Percentiles rank a stretch among this genome's conserved stretches.
phyloP scores from a whole-genome alignment of 2,113 vertebrate genomes.

The Barbus barbus region DNA sequence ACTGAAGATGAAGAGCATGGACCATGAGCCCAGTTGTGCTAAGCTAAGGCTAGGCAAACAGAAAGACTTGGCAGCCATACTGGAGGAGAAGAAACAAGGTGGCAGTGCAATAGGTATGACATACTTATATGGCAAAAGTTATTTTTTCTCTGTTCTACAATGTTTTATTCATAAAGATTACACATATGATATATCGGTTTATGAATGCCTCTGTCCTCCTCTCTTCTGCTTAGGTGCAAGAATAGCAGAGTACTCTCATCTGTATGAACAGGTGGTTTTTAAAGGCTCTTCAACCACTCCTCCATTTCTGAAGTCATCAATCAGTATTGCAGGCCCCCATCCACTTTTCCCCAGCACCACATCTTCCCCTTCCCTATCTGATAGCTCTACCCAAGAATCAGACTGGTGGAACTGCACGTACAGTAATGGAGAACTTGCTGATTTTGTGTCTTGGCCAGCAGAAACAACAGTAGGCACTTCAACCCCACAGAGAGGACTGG shows the following conservation, averaged over 20 bases:
- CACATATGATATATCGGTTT: background rate
- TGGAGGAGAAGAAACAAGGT: conserved; percentile 97
- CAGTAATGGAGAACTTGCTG: conserved; percentile 86
- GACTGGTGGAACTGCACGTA: conserved; percentile 92
- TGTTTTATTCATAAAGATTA: background rate
- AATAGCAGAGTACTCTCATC: conserved; percentile 96
- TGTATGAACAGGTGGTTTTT: conserved; percentile 95
- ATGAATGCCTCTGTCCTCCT: conserved; percentile 44
- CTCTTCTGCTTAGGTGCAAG: conserved; percentile 82
- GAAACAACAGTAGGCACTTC: conserved; percentile 64
- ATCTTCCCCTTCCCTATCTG: conserved; percentile 70
- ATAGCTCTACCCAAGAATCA: conserved; percentile 72
- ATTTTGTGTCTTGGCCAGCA: conserved; percentile 78
- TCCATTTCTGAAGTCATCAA: conserved; percentile 65
- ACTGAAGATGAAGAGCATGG: conserved; percentile 89
- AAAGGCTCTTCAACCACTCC: conserved; percentile 66
- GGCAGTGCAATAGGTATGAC: conserved; percentile 91
- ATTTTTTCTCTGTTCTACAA: background rate
- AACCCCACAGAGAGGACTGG: conserved; percentile 69
- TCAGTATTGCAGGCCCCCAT: conserved; percentile 69
- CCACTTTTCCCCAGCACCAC: conserved; percentile 61
- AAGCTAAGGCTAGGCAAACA: conserved; percentile 72
- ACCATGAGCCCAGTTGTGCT: conserved; percentile 79
- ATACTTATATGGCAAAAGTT: background rate
- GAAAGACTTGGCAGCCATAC: conserved; percentile 90